Evolutionary conservation across 2,888 invertebrate genomes (phyloP).

Genomic region (Junonia oenone): DNA sequence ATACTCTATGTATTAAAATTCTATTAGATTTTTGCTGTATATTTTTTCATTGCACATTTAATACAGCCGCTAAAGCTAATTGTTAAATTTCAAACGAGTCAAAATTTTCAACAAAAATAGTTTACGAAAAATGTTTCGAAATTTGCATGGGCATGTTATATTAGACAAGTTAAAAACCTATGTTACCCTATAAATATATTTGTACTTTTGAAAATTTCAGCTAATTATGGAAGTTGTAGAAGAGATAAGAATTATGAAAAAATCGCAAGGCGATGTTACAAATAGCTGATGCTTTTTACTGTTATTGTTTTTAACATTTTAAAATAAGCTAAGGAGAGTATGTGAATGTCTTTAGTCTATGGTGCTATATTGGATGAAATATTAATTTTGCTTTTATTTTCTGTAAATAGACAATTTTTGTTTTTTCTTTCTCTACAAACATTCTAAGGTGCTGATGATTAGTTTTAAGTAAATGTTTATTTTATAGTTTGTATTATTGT

Average conservation of each 20-base stretch:
- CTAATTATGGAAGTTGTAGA: slow-evolving; percentile 77
- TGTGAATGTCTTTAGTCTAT: slow-evolving; percentile 26
- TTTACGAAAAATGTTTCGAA: not conserved
- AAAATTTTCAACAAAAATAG: not conserved
- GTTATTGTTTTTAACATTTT: not conserved
- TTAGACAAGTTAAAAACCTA: not conserved
- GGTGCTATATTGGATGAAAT: slow-evolving; percentile 25
- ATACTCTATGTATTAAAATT: not conserved
- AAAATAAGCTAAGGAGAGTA: not conserved
- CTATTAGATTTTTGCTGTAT: not conserved
- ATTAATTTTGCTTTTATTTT: slow-evolving; percentile 7
- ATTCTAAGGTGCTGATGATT: slow-evolving; percentile 23
- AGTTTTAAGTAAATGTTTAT: slow-evolving; percentile 8
- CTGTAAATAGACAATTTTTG: slow-evolving; percentile 25
- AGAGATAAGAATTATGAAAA: slow-evolving; percentile 76
- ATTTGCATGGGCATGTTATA: slow-evolving; percentile 25
- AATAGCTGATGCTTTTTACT: slow-evolving; percentile 49
- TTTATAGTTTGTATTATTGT: slow-evolving; percentile 5
- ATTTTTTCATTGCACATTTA: not conserved
- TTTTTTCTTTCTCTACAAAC: slow-evolving; percentile 9
- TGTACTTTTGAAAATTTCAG: slow-evolving; percentile 64
- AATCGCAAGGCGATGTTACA: slow-evolving; percentile 61
- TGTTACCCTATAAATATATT: slow-evolving; percentile 25
- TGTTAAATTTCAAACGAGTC: not conserved
- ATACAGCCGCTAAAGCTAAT: not conserved